Conservation (phyloP, 1,140 invertebrate species). For the Aphaenogaster rudis region DNA sequence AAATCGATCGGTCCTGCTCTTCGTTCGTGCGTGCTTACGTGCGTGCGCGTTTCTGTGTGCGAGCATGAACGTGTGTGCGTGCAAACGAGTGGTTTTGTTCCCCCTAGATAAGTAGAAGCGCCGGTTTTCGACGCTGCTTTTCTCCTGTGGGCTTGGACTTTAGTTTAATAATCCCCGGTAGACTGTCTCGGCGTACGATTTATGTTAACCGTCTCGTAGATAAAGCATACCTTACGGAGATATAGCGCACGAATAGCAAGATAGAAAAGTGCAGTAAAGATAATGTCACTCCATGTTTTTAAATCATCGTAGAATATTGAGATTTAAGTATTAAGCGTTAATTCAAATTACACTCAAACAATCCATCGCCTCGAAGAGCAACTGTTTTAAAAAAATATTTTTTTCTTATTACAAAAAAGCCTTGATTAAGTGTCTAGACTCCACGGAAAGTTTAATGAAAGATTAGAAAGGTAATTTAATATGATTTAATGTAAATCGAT, state of each 20-base stretch:
- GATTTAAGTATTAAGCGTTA: not conserved
- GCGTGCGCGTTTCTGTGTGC: not conserved
- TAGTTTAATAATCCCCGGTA: slow-evolving; percentile 17
- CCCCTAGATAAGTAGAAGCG: slow-evolving; percentile 42
- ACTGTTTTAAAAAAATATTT: not conserved
- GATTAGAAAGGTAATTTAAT: not conserved
- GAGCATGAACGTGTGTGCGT: not conserved
- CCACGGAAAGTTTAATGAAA: not conserved
- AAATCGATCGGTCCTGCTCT: slow-evolving; percentile 49
- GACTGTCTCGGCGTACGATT: not conserved
- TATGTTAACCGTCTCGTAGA: slow-evolving; percentile 32
- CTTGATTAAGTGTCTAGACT: not conserved
- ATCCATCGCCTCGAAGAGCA: not conserved
- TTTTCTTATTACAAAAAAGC: not conserved
- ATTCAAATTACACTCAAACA: not conserved
- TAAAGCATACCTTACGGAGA: not conserved
- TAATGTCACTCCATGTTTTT: not conserved
- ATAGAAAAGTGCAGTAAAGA: not conserved
- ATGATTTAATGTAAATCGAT: slow-evolving; percentile 10
- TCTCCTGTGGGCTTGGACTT: not conserved
- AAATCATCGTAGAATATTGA: not conserved
- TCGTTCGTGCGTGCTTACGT: not conserved
- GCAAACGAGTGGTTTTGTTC: slow-evolving; percentile 40
- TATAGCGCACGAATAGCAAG: not conserved
- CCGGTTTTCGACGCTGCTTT: slow-evolving; percentile 32